phyloP scores from a whole-genome alignment of 2,797 vertebrate genomes.

The Moxostoma hubbsi region DNA sequence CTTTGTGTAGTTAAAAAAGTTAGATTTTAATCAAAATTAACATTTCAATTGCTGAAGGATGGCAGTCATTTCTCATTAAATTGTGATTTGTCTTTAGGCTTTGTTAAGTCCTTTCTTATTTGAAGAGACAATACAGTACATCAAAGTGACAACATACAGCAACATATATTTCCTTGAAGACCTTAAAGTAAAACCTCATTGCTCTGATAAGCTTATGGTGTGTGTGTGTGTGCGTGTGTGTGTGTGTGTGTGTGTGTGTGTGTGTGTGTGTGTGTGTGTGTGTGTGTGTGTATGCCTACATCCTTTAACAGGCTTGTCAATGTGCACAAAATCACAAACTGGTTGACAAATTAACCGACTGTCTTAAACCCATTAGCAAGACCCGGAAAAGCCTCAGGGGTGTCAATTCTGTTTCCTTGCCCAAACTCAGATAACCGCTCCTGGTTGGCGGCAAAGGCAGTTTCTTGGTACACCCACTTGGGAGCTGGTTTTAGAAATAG shows the following conservation, averaged over 20 bases:
- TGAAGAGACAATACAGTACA: constrained; percentile 20
- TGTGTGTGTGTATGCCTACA: constrained; percentile 36
- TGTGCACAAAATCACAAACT: constrained; percentile 57
- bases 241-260: constrained; percentile 18
- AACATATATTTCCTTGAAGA: constrained; percentile 46
- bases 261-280: no score
- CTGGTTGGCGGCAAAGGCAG: constrained; percentile 28
- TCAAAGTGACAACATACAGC: constrained; percentile 7
- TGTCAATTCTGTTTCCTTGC: constrained; percentile 51
- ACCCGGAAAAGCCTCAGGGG: constrained; percentile 60
- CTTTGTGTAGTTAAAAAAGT: constrained; percentile 21
- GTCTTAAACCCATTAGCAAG: constrained; percentile 70
- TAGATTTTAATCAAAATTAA: constrained; percentile 40
- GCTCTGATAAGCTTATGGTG: constrained; percentile 30
- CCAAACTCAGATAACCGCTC: constrained; percentile 56
- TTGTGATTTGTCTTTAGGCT: constrained; percentile 25
- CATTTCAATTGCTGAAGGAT: not conserved
- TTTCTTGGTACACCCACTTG: constrained; percentile 20
- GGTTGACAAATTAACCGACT: constrained; percentile 72
- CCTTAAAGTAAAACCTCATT: constrained; percentile 31
- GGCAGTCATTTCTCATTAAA: constrained; percentile 23
- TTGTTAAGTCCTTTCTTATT: constrained; percentile 31
- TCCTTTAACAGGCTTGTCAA: constrained; percentile 55
- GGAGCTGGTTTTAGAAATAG: constrained; percentile 62
- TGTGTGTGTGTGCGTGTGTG: not conserved